Conservation (phyloP, 2,113 vertebrate species). For the Ictidomys tridecemlineatus region DNA sequence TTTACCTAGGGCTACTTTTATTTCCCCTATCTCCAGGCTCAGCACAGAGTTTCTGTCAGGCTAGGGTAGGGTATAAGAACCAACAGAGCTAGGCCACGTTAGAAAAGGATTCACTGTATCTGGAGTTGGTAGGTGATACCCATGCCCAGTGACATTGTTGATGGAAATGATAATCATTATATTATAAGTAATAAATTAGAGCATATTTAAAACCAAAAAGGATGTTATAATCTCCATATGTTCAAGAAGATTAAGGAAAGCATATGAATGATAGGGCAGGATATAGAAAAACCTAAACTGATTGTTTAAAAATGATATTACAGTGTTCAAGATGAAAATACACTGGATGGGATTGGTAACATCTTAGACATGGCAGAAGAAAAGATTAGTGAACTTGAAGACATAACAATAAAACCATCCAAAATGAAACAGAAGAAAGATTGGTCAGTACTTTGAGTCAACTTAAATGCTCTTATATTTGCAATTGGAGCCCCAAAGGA, state of each 20-base stretch:
- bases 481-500: not conserved
- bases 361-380: not conserved
- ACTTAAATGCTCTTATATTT: not conserved
- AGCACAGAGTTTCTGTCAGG: not conserved
- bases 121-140: not conserved
- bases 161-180: not conserved
- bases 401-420: not conserved
- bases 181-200: conserved; percentile 32
- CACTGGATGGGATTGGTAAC: not conserved
- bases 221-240: not conserved
- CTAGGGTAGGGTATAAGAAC: not conserved
- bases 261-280: not conserved
- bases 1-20: not conserved
- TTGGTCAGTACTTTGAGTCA: not conserved
- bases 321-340: not conserved
- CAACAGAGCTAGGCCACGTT: not conserved
- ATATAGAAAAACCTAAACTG: not conserved
- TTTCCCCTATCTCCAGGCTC: not conserved
- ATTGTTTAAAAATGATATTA: not conserved
- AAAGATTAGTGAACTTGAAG: conserved; percentile 3
- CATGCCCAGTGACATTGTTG: not conserved
- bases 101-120: not conserved
- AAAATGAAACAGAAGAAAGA: not conserved
- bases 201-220: conserved; percentile 19
- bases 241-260: conserved; percentile 37